A percentile compares a stretch with the other conserved stretches of the same genome.
phyloP scores from a whole-genome alignment of 2,888 invertebrate genomes.

The Eupithecia insigniata region DNA sequence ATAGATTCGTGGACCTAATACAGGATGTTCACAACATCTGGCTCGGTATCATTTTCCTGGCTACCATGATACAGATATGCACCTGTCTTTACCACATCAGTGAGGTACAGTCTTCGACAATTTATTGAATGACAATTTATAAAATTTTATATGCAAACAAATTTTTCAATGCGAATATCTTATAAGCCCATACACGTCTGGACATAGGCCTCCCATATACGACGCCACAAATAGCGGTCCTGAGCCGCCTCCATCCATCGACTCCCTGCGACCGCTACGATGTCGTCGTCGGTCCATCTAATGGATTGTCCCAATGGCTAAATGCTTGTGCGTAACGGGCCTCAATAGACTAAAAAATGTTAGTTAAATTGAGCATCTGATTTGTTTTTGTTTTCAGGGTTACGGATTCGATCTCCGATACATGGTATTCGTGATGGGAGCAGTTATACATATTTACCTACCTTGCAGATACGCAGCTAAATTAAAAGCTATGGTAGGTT shows the following conservation, averaged over 20 bases:
- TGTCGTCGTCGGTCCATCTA: too few species aligned
- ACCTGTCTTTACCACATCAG: constrained; percentile 64
- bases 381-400: constrained; percentile 47
- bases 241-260: too few species aligned
- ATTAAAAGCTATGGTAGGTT: constrained; percentile 57
- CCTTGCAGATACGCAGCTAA: constrained; percentile 67
- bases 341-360: too few species aligned
- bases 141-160: background rate
- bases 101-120: constrained; percentile 53
- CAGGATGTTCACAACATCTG: constrained; percentile 68
- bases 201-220: too few species aligned
- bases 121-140: background rate
- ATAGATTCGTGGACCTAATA: constrained; percentile 60
- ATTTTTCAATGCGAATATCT: too few species aligned
- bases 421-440: constrained; percentile 55
- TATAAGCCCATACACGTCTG: too few species aligned
- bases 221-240: too few species aligned
- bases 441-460: constrained; percentile 61
- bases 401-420: constrained; percentile 63
- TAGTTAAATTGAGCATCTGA: too few species aligned
- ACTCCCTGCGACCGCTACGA: too few species aligned
- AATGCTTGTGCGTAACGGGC: too few species aligned
- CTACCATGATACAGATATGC: constrained; percentile 68
- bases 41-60: constrained; percentile 61
- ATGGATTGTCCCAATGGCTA: too few species aligned